Conservation (phyloP, 2,797 vertebrate species). For the Neomorphus geoffroyi region DNA sequence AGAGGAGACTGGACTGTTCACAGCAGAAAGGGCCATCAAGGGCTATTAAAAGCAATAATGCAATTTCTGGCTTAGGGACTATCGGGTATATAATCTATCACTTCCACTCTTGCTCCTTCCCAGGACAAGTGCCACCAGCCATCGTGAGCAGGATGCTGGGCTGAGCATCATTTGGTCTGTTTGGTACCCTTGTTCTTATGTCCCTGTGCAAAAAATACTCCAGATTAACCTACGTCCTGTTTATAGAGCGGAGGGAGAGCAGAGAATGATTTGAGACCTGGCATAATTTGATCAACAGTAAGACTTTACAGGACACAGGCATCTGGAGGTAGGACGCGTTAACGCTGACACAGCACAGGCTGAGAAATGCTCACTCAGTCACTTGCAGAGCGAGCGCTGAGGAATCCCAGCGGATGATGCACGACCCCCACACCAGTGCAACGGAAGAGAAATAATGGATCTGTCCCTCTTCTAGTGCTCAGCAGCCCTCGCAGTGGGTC, state of each 20-base stretch:
- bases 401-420: neutral
- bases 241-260: neutral
- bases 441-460: neutral
- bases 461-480: neutral
- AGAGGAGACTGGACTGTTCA: neutral
- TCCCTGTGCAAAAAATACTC: rapidly evolving
- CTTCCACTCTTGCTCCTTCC: neutral
- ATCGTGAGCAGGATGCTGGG: neutral
- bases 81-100: neutral
- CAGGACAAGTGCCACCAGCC: rapidly evolving
- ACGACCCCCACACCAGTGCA: neutral
- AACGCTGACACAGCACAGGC: neutral
- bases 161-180: neutral
- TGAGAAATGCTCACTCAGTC: neutral
- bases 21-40: neutral
- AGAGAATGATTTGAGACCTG: neutral
- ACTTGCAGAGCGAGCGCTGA: neutral
- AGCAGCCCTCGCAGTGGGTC: neutral
- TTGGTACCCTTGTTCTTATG: rapidly evolving
- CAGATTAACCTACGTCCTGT: neutral
- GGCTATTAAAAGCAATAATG: neutral
- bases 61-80: neutral
- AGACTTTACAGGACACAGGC: neutral
- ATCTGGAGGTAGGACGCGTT: neutral
- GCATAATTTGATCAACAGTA: neutral